Evolutionary conservation across 2,888 invertebrate genomes (phyloP).

Genomic region (Ochlodes sylvanus): DNA sequence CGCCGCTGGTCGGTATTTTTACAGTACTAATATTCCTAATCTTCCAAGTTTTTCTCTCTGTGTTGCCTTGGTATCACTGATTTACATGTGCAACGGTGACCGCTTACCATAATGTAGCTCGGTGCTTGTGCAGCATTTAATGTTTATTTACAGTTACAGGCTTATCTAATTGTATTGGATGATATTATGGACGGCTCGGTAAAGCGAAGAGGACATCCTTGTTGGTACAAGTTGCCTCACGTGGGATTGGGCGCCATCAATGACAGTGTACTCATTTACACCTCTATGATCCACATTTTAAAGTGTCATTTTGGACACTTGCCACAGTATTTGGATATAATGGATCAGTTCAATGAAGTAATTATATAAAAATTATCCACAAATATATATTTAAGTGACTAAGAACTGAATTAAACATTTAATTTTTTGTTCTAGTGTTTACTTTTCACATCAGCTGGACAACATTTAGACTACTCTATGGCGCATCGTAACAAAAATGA

Average conservation of each 20-base stretch:
- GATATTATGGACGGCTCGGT: constrained; percentile 95
- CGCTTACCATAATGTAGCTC: too few species aligned
- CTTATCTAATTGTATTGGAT: constrained; percentile 92
- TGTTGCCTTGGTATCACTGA: too few species aligned
- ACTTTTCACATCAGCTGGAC: constrained; percentile 90
- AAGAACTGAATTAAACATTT: too few species aligned
- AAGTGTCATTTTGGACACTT: constrained; percentile 88
- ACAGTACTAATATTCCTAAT: too few species aligned
- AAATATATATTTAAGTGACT: not conserved
- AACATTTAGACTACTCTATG: constrained; percentile 90
- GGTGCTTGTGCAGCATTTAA: not conserved
- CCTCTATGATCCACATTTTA: constrained; percentile 88
- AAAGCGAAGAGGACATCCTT: constrained; percentile 92
- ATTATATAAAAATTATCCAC: constrained; percentile 43
- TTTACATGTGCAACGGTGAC: too few species aligned
- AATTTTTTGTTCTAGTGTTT: constrained; percentile 56
- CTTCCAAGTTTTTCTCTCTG: too few species aligned
- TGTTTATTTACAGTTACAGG: constrained; percentile 88
- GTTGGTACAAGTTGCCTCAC: constrained; percentile 92
- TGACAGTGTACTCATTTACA: constrained; percentile 91
- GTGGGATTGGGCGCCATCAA: constrained; percentile 91
- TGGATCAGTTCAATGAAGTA: constrained; percentile 92
- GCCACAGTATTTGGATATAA: constrained; percentile 88
- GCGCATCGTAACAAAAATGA: constrained; percentile 64
- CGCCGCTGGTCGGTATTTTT: too few species aligned